Conservation (phyloP, 2,888 invertebrate genomes). For the Sinodicranocentrus sp. region DNA sequence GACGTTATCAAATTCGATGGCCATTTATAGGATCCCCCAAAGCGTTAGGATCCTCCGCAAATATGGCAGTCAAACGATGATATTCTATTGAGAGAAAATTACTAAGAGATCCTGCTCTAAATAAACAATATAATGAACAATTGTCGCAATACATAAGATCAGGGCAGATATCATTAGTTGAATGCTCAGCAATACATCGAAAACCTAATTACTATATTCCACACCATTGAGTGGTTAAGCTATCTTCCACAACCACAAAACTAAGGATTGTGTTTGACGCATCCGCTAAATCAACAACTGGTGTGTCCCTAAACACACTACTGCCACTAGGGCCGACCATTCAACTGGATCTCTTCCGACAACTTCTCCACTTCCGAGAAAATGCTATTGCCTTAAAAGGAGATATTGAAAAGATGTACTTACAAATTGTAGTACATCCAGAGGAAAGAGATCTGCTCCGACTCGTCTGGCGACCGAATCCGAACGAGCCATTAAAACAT, state of each 20-base stretch:
- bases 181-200: slow-evolving; percentile 8
- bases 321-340: slow-evolving; percentile 76
- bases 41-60: slow-evolving; percentile 71
- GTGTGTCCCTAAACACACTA: slow-evolving; percentile 76
- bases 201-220: slow-evolving; percentile 74
- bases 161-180: slow-evolving; percentile 74
- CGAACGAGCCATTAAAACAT: slow-evolving; percentile 37
- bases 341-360: slow-evolving; percentile 76
- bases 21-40: slow-evolving; percentile 39
- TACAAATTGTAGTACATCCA: slow-evolving; percentile 75
- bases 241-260: slow-evolving; percentile 76
- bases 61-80: slow-evolving; percentile 71
- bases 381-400: slow-evolving; percentile 74
- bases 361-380: slow-evolving; percentile 76
- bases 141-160: slow-evolving; percentile 72
- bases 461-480: slow-evolving; percentile 74
- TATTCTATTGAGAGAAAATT: slow-evolving; percentile 71
- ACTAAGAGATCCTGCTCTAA: slow-evolving; percentile 33
- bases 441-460: slow-evolving; percentile 74
- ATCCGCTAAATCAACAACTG: slow-evolving; percentile 75
- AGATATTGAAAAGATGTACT: slow-evolving; percentile 77
- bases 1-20: slow-evolving; percentile 52
- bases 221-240: slow-evolving; percentile 77
- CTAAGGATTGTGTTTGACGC: slow-evolving; percentile 77
- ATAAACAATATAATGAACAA: slow-evolving; percentile 70